Evolutionary conservation across 2,797 vertebrate genomes (phyloP).

Genomic region (Lates japonicus): DNA sequence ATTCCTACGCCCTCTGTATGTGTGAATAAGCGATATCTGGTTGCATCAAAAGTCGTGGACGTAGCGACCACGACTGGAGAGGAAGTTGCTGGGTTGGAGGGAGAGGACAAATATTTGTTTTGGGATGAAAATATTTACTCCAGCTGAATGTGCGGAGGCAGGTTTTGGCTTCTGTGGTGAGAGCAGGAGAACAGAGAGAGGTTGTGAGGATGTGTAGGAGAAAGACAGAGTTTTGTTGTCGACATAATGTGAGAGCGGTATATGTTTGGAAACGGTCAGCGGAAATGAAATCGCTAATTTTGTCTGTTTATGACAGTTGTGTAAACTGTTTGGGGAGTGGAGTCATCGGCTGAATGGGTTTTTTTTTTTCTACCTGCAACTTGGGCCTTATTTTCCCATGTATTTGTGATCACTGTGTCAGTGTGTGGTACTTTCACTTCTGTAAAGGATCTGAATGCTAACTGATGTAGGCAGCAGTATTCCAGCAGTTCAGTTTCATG

Average conservation of each 20-base stretch:
- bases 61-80: neutral
- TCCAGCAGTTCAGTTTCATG: too few relatives aligned
- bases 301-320: conserved; percentile 54
- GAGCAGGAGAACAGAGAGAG: conserved; percentile 45
- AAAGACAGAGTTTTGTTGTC: conserved; percentile 40
- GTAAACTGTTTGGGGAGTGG: conserved; percentile 51
- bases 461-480: too few relatives aligned
- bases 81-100: conserved; percentile 31
- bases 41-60: conserved; percentile 16
- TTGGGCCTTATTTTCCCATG: too few relatives aligned
- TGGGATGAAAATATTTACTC: conserved; percentile 68
- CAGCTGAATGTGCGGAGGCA: conserved; percentile 48
- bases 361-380: neutral
- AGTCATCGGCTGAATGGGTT: conserved; percentile 20
- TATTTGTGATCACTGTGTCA: too few relatives aligned
- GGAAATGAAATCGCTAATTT: conserved; percentile 63
- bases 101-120: conserved; percentile 68
- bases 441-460: too few relatives aligned
- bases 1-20: neutral
- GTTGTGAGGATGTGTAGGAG: conserved; percentile 45
- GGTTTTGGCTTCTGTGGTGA: conserved; percentile 43
- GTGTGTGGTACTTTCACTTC: too few relatives aligned
- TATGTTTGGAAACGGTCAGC: conserved; percentile 43
- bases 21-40: neutral
- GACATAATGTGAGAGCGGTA: conserved; percentile 32